phyloP scores from a whole-genome alignment of 2,113 vertebrate species.

The Ochotona princeps region DNA sequence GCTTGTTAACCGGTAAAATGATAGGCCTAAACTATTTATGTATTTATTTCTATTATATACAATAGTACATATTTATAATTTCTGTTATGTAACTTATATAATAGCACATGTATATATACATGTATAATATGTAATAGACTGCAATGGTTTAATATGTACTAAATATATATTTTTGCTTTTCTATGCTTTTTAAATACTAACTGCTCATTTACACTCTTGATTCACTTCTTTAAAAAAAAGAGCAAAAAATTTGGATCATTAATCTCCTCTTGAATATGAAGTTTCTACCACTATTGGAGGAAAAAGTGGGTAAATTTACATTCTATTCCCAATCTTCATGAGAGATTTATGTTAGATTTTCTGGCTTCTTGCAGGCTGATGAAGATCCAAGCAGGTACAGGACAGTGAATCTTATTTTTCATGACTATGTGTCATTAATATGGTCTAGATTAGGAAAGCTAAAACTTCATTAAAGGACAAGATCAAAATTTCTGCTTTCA shows the following conservation, averaged over 20 bases:
- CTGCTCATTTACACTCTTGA: background rate
- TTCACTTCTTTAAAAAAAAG: background rate
- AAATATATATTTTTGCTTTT: no score
- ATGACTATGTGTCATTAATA: constrained; percentile 39
- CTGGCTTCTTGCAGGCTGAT: constrained; percentile 51
- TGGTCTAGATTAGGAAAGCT: constrained; percentile 33
- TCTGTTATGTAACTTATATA: no score
- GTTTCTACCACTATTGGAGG: background rate
- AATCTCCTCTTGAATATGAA: constrained; percentile 27
- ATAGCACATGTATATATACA: no score
- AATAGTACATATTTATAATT: no score
- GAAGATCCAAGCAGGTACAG: constrained; percentile 32
- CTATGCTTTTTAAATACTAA: no score
- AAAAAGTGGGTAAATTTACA: constrained; percentile 41
- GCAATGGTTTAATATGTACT: no score
- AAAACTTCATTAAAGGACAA: background rate
- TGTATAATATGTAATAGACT: no score
- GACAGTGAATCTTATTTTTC: background rate
- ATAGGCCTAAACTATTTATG: background rate
- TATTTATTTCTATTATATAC: no score
- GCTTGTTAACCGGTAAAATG: constrained; percentile 5
- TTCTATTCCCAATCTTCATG: constrained; percentile 21
- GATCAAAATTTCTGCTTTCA: constrained; percentile 38
- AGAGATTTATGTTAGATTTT: constrained; percentile 42
- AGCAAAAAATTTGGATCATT: background rate